phyloP scores from a whole-genome alignment of 2,797 vertebrate species.

The Catostomus latipinnis region DNA sequence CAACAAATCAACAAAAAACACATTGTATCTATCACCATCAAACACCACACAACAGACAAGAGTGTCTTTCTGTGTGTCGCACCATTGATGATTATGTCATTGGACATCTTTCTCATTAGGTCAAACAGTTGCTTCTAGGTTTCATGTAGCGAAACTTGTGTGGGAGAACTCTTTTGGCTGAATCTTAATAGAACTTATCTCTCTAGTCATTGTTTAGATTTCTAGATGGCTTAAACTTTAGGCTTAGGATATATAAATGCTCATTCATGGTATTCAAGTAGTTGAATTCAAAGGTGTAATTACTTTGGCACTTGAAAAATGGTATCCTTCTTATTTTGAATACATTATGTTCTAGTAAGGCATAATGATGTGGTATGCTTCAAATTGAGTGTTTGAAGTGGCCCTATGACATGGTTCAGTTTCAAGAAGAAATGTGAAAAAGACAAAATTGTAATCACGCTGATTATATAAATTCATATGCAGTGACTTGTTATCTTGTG shows the following conservation, averaged over 20 bases:
- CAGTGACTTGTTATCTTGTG: too few relatives aligned
- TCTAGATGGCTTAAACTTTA: neutral
- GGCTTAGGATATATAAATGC: neutral
- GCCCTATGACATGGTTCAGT: neutral
- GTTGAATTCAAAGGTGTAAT: conserved; percentile 17
- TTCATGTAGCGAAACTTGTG: neutral
- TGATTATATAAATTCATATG: too few relatives aligned
- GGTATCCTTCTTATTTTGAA: conserved; percentile 20
- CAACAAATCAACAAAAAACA: too few relatives aligned
- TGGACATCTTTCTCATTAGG: neutral
- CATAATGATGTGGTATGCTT: conserved; percentile 25
- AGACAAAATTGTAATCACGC: neutral
- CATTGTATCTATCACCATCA: neutral
- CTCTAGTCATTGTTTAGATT: neutral
- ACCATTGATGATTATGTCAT: neutral
- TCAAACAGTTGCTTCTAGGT: neutral
- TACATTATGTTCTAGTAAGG: conserved; percentile 15
- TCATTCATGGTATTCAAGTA: conserved; percentile 2
- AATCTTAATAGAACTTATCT: neutral
- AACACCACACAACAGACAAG: too few relatives aligned
- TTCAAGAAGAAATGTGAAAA: neutral
- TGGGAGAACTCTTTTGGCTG: neutral
- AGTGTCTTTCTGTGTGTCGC: neutral
- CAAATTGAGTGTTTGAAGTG: conserved; percentile 6
- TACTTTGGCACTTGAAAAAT: conserved; percentile 10